These are phyloP conservation scores for Caenorhabditis sp. DNA, from an alignment of 2,888 invertebrate genomes.

Conservation along the genomic window DNA sequence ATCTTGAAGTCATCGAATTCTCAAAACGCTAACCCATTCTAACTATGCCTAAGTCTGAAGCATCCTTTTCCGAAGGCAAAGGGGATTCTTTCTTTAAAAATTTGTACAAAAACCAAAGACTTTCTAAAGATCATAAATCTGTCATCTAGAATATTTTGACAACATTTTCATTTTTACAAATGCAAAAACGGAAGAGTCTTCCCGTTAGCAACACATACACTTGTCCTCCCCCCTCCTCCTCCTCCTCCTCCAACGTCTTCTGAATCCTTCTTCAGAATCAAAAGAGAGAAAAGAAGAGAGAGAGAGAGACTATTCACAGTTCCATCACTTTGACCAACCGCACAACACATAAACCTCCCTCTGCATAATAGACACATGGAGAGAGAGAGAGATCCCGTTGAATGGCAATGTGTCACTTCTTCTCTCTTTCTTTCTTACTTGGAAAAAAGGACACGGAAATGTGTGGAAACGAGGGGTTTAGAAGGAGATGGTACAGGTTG, in stretches of 20 bases:
- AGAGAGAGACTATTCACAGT: constrained; percentile 51
- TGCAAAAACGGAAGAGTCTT: constrained; percentile 5
- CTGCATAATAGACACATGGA: not conserved
- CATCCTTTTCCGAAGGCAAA: not conserved
- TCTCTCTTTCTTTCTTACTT: too few species aligned
- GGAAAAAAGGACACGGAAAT: not conserved
- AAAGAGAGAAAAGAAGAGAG: constrained; percentile 2
- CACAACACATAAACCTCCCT: constrained; percentile 28
- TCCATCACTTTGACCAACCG: constrained; percentile 59
- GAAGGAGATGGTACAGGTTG: not conserved
- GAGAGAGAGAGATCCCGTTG: constrained; percentile 2
- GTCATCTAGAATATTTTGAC: too few species aligned
- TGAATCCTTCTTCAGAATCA: not conserved
- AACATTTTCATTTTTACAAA: not conserved
- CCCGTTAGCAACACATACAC: constrained; percentile 53
- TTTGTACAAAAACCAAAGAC: too few species aligned
- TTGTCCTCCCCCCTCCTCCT: constrained; percentile 25
- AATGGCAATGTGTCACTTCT: constrained; percentile 23
- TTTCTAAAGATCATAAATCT: not conserved
- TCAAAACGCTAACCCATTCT: too few species aligned
- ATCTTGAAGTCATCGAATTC: too few species aligned
- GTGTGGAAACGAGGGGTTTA: not conserved
- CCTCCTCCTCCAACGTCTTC: not conserved
- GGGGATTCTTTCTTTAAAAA: too few species aligned
- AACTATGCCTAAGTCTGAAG: not conserved